phyloP scores from a whole-genome alignment of 2,113 vertebrate genomes.

The Hemicordylus capensis region DNA sequence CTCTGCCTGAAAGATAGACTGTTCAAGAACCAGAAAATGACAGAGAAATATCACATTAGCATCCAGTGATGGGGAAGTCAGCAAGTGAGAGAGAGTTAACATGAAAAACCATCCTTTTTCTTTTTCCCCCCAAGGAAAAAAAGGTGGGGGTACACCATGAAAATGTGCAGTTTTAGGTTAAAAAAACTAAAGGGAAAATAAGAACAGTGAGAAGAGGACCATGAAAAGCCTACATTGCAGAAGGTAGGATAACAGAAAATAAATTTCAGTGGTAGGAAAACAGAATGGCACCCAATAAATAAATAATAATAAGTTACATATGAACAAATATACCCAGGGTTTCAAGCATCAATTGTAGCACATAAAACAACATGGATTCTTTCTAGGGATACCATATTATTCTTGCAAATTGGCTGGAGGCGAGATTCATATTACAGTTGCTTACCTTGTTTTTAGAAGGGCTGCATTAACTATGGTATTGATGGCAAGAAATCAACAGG shows the following conservation, averaged over 20 bases:
- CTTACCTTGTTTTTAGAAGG: neutral
- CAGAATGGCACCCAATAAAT: neutral
- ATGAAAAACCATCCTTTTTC: conserved; percentile 1
- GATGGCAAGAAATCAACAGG: neutral
- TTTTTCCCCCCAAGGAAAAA: neutral
- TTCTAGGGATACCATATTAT: neutral
- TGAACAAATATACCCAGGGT: neutral
- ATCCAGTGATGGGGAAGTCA: conserved; percentile 13
- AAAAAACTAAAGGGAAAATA: neutral
- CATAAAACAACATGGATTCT: neutral
- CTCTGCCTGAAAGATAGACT: conserved; percentile 14
- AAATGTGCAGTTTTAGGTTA: neutral
- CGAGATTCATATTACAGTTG: neutral
- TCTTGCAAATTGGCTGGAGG: neutral
- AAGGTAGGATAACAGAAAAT: neutral
- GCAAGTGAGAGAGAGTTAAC: neutral
- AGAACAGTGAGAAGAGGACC: neutral
- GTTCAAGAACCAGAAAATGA: conserved; percentile 38
- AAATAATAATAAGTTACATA: neutral
- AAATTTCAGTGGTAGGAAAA: neutral
- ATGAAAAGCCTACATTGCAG: neutral
- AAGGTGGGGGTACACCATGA: neutral
- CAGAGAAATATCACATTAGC: conserved; percentile 42
- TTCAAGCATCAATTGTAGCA: neutral
- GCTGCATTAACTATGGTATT: neutral